Evolutionary conservation across 2,888 invertebrate species (phyloP).

Genomic region (Sylvicola cinctus): DNA sequence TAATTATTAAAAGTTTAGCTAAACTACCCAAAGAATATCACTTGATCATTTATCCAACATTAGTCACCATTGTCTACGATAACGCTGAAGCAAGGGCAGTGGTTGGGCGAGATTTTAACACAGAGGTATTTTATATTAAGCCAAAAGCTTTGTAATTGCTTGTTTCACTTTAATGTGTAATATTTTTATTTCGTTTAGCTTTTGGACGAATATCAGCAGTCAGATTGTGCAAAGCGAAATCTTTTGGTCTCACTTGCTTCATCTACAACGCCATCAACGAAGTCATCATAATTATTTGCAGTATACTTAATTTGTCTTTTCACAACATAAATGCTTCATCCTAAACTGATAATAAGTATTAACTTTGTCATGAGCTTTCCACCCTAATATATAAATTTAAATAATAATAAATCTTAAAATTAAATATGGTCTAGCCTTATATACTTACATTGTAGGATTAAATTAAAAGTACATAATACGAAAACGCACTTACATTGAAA

Average conservation of each 20-base stretch:
- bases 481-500: too few relatives aligned
- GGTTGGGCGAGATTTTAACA: constrained; percentile 21
- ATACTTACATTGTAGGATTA: too few relatives aligned
- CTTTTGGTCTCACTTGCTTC: constrained; percentile 18
- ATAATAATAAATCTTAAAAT: too few relatives aligned
- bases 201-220: constrained; percentile 23
- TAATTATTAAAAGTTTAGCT: constrained; percentile 22
- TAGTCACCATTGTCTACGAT: constrained; percentile 21
- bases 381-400: too few relatives aligned
- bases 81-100: constrained; percentile 21
- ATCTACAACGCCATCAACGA: too few relatives aligned
- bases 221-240: constrained; percentile 22
- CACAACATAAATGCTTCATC: too few relatives aligned
- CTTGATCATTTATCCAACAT: constrained; percentile 23
- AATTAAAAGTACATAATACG: too few relatives aligned
- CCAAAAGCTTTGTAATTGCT: neutral
- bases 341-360: too few relatives aligned
- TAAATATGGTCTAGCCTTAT: too few relatives aligned
- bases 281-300: too few relatives aligned
- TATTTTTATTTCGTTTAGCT: constrained; percentile 12
- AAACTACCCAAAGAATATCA: constrained; percentile 22
- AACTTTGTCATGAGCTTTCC: too few relatives aligned
- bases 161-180: neutral
- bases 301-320: too few relatives aligned
- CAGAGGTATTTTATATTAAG: constrained; percentile 17